Conservation (phyloP, 1,140 invertebrate species). For the Apis laboriosa region DNA sequence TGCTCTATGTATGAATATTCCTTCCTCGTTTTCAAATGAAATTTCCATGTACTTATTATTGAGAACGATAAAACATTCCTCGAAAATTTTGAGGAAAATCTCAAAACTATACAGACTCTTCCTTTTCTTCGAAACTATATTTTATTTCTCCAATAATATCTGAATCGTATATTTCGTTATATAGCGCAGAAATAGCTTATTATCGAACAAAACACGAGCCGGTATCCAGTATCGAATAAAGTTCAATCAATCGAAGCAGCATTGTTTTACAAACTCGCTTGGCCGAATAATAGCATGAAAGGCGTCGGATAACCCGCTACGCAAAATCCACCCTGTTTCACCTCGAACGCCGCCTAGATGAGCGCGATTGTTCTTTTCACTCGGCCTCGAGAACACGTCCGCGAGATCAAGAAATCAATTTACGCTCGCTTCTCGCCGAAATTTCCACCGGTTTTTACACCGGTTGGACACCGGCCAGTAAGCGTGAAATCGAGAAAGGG, state of each 20-base stretch:
- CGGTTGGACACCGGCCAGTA: background rate
- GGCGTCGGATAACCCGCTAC: no score
- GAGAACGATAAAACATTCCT: no score
- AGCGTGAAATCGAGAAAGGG: background rate
- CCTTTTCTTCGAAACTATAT: no score
- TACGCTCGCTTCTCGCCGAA: background rate
- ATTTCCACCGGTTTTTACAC: conserved; percentile 2
- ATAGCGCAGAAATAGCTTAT: no score
- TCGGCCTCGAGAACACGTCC: background rate
- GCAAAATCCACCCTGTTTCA: background rate
- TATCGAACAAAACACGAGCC: background rate
- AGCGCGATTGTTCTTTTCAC: background rate
- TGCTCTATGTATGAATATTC: background rate
- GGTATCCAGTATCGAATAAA: background rate
- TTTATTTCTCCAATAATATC: no score
- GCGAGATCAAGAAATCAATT: conserved; percentile 24
- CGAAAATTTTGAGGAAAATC: no score
- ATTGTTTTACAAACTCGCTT: background rate
- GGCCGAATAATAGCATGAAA: background rate
- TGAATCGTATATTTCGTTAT: no score
- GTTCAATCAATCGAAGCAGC: background rate
- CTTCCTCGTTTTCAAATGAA: background rate
- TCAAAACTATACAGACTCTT: no score
- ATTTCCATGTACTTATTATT: background rate
- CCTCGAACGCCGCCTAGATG: background rate